Evolutionary conservation across 2,113 vertebrate species (phyloP).

Genomic region (Stigmatopora nigra): DNA sequence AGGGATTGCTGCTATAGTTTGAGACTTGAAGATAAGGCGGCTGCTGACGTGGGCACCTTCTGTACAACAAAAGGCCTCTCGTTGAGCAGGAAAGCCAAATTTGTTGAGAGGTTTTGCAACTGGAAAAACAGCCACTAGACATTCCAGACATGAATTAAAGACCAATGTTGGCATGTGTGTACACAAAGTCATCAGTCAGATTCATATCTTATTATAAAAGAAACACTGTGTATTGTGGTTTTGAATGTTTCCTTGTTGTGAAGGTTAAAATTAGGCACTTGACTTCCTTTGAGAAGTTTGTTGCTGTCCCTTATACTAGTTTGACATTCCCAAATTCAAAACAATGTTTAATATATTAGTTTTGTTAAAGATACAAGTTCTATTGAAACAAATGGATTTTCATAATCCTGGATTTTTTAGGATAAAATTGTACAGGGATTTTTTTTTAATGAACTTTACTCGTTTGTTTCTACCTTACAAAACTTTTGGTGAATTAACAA

Average conservation of each 20-base stretch:
- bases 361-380: too few relatives aligned
- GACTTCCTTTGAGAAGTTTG: neutral
- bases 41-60: conserved; percentile 22
- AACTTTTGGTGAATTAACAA: neutral
- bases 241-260: too few relatives aligned
- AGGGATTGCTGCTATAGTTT: conserved; percentile 11
- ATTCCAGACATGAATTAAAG: neutral
- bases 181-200: neutral
- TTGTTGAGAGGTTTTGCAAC: conserved; percentile 40
- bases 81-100: conserved; percentile 22
- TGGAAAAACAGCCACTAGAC: conserved; percentile 17
- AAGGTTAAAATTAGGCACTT: neutral
- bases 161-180: neutral
- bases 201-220: too few relatives aligned
- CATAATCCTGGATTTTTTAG: too few relatives aligned
- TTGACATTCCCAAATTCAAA: neutral
- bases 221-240: too few relatives aligned
- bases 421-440: neutral
- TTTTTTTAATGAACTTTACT: neutral
- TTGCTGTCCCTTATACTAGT: neutral
- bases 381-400: too few relatives aligned
- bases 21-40: conserved; percentile 23
- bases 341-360: too few relatives aligned
- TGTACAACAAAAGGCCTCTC: conserved; percentile 39
- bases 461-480: neutral